phyloP scores from a whole-genome alignment of 23 tunicate genomes.

The Botrylloides violaceus region DNA sequence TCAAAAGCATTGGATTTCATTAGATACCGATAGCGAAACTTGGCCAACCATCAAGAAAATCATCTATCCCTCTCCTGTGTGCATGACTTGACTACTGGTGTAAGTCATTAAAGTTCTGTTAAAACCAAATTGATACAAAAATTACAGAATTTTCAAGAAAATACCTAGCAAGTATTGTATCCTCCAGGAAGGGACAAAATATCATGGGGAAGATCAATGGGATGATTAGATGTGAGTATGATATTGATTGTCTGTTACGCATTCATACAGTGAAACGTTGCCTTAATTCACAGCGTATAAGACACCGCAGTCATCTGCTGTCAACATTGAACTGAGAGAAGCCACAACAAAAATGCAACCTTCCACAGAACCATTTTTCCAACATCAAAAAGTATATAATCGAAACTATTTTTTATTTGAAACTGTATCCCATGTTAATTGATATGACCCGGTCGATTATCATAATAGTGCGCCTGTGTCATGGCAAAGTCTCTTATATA shows the following conservation, averaged over 20 bases:
- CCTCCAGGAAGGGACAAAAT: slow-evolving; percentile 5
- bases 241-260: not conserved
- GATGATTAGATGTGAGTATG: slow-evolving; percentile 5
- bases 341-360: slow-evolving; percentile 1
- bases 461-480: too few species aligned
- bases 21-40: too few species aligned
- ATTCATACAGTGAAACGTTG: not conserved
- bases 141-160: slow-evolving; percentile 18
- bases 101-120: too few species aligned
- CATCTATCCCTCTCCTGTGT: too few species aligned
- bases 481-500: too few species aligned
- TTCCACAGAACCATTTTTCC: not conserved
- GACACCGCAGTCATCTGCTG: slow-evolving; percentile 20
- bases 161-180: slow-evolving; percentile 10
- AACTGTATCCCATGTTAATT: too few species aligned
- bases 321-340: not conserved
- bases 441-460: too few species aligned
- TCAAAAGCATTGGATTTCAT: too few species aligned
- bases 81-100: too few species aligned
- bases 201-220: not conserved
- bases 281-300: not conserved
- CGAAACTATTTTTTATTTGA: too few species aligned
- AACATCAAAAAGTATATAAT: slow-evolving; percentile 1
- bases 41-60: too few species aligned
- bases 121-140: too few species aligned